These are phyloP conservation scores for Venturia canescens DNA, from an alignment of 1,140 invertebrate species.

Conservation along the genomic window DNA sequence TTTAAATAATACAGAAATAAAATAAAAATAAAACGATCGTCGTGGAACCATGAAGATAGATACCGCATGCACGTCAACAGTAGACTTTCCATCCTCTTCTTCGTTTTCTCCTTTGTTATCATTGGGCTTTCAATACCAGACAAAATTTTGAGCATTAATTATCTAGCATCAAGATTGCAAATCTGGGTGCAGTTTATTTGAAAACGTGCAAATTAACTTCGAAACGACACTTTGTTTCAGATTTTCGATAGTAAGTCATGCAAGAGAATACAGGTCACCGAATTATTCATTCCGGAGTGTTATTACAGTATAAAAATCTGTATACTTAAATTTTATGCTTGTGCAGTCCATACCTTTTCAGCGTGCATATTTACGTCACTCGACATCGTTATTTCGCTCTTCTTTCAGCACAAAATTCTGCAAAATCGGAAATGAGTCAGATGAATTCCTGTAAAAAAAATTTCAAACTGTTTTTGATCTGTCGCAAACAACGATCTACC, in stretches of 20 bases:
- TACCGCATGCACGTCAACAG: constrained; percentile 71
- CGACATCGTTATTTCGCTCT: constrained; percentile 65
- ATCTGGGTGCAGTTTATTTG: no score
- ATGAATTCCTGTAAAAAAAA: neutral
- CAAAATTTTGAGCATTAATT: constrained; percentile 53
- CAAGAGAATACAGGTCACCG: neutral
- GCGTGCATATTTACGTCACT: constrained; percentile 69
- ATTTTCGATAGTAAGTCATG: constrained; percentile 49
- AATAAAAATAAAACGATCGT: constrained; percentile 15
- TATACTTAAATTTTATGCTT: no score
- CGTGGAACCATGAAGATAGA: constrained; percentile 44
- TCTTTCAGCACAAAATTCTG: neutral
- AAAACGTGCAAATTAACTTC: no score
- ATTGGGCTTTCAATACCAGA: constrained; percentile 64
- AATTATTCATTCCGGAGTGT: neutral
- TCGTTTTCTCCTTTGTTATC: constrained; percentile 62
- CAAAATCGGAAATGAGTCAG: neutral
- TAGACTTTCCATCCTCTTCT: constrained; percentile 65
- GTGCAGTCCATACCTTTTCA: constrained; percentile 72
- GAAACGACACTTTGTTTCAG: neutral
- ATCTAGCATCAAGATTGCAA: neutral
- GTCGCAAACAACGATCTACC: no score
- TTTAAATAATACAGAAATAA: neutral
- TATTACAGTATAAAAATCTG: no score
- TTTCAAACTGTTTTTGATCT: no score